Base-by-base conservation (phyloP, 2,113 vertebrate species). In the Brachypteracias leptosomus region DNA sequence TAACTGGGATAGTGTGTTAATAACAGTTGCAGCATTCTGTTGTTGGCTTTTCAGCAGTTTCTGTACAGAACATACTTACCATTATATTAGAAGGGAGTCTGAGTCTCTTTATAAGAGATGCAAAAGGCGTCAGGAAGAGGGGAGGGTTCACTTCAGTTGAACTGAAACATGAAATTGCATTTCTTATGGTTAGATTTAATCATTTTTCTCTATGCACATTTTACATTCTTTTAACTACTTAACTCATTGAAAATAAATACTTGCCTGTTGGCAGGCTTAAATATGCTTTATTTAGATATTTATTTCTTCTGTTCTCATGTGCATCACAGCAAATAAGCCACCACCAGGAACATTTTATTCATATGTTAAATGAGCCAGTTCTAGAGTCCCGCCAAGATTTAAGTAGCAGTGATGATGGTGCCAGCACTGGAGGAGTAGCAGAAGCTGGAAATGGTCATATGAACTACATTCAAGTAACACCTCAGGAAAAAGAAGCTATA, bases 381-480 rank as follows among this genome's bases (percentile, higher is more conserved):
- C 97, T 98, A 89, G 99, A 99, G 76, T 97, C 98, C 19, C 97
- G 97, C 76, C 98, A 99, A 42, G 98, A 97, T 65, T 97, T 98
- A 75, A 93, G 96, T 80, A 88, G 85, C 18, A 86, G 65, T 36
- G 96, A 74, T 49, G 85, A 94, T 57, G 86, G 78, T 61, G 57
- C 95, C 49, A 94, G 97, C 31, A 97, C 97, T 85, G 98, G 97
- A 90, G 97, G 96, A 91, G 89, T 93, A 80, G 98, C 97, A 28
- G 98, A 98, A 89, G 90, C 98, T 91, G 97, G 99, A 91, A 98
- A 98, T n/a, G 98, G 98, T 89, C 98, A 98, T 14, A 99, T 98
- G 98, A 99, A 98, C 98, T 99, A 99, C 96, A 99, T 99, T 98
- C 99, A 99, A 98, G 99, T 99, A 97, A 99, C 99, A 29, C 99